A percentile compares a stretch with the other conserved stretches of the same genome.
phyloP scores from a whole-genome alignment of 2,888 invertebrate species.

The Glyphotaelius pellucidus region DNA sequence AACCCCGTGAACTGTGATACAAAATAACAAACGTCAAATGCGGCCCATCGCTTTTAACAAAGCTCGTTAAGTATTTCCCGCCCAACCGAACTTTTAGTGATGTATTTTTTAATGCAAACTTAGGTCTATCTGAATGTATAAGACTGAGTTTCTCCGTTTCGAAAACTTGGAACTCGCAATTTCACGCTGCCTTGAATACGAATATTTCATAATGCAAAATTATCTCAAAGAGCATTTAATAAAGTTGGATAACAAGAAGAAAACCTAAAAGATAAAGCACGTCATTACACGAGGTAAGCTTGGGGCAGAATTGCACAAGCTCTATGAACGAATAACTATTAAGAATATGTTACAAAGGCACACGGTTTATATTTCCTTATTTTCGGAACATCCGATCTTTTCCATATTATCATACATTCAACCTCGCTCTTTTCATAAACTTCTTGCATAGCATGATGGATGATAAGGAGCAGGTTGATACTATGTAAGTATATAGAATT shows the following conservation, averaged over 20 bases:
- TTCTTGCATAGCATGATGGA: no score
- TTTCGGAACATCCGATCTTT: neutral
- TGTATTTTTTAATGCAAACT: neutral
- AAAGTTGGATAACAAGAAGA: slow-evolving; percentile 28
- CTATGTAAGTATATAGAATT: no score
- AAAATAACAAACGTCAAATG: neutral
- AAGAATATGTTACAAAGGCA: neutral
- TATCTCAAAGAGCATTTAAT: slow-evolving; percentile 37
- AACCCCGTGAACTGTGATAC: neutral
- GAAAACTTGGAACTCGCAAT: neutral
- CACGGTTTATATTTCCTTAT: neutral
- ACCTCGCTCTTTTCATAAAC: no score
- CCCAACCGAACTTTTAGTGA: neutral
- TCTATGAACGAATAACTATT: neutral
- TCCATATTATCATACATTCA: no score
- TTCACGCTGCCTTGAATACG: slow-evolving; percentile 4
- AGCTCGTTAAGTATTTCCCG: neutral
- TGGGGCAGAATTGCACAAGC: neutral
- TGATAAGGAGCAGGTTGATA: no score
- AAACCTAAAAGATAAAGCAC: slow-evolving; percentile 13
- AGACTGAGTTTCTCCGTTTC: neutral
- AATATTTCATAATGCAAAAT: slow-evolving; percentile 4
- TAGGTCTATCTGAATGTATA: neutral
- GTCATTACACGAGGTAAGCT: neutral
- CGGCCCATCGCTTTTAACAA: neutral